A percentile compares a stretch with the other conserved stretches of the same genome.
Conservation (phyloP, 2,797 vertebrate species). For the Pelochelys cantorii region DNA sequence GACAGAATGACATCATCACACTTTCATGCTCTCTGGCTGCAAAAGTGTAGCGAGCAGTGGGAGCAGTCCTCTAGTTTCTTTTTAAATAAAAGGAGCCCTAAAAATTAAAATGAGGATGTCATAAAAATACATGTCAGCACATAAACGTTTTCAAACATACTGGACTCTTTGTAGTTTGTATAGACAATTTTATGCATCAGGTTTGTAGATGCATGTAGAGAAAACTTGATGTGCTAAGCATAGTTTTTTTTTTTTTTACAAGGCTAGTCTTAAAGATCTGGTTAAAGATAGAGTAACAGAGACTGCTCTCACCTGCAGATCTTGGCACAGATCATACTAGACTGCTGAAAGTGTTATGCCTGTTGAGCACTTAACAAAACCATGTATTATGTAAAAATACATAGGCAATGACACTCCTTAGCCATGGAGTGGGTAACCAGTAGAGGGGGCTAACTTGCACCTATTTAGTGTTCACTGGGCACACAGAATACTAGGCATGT, state of each 20-base stretch:
- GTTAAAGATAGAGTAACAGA: background rate
- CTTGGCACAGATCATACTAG: no score
- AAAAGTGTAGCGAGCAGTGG: no score
- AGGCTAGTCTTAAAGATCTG: background rate
- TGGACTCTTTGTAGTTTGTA: background rate
- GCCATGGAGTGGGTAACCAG: no score
- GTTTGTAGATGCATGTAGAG: fast-evolving
- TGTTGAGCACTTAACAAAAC: no score
- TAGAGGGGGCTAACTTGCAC: no score
- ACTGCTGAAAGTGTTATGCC: no score
- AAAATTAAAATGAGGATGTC: background rate
- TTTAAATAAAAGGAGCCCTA: background rate
- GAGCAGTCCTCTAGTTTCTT: background rate
- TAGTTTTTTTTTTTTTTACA: background rate
- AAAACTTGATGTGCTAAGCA: background rate
- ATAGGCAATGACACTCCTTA: no score
- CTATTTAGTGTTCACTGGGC: no score
- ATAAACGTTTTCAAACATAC: background rate
- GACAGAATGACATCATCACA: no score
- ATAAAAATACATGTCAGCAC: background rate
- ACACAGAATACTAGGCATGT: no score
- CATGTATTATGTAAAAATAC: no score
- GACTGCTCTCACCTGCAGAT: fast-evolving
- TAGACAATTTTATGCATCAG: background rate
- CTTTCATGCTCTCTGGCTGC: no score